phyloP scores from a whole-genome alignment of 2,888 invertebrate species.

The Adela reaumurella region DNA sequence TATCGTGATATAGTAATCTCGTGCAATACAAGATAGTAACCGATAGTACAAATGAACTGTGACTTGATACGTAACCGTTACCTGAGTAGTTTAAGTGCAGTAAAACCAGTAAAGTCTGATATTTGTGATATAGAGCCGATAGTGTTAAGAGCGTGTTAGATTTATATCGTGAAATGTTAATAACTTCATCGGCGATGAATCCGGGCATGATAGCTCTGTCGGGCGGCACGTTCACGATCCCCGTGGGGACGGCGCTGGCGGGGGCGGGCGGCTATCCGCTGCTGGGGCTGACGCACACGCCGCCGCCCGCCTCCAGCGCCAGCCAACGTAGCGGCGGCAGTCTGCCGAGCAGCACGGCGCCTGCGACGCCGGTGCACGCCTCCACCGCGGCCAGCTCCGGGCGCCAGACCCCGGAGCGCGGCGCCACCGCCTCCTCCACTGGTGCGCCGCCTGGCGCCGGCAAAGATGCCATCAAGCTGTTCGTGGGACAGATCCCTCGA shows the following conservation, averaged over 20 bases:
- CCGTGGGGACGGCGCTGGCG: constrained; percentile 10
- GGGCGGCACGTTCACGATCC: constrained; percentile 30
- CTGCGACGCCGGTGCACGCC: constrained; percentile 10
- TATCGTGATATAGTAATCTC: not conserved
- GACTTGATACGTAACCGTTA: not conserved
- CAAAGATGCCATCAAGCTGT: constrained; percentile 73
- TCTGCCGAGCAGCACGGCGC: constrained; percentile 29
- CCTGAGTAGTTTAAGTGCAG: not conserved
- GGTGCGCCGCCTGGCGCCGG: constrained; percentile 46
- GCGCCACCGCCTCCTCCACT: constrained; percentile 39
- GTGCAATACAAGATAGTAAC: not conserved
- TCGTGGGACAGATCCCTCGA: constrained; percentile 90
- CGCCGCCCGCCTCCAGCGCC: not conserved
- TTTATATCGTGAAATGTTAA: not conserved
- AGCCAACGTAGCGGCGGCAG: constrained; percentile 16
- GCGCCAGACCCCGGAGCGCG: constrained; percentile 17
- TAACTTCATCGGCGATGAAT: constrained; percentile 22
- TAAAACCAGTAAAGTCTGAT: not conserved
- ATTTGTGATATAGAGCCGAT: too few species aligned
- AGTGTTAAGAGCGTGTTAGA: too few species aligned
- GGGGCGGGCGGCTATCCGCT: not conserved
- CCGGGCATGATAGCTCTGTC: constrained; percentile 25
- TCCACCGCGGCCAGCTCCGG: constrained; percentile 36
- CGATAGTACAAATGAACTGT: not conserved
- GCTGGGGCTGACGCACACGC: not conserved